phyloP scores from a whole-genome alignment of 2,888 invertebrate genomes.

The Drosophila niveifrons region DNA sequence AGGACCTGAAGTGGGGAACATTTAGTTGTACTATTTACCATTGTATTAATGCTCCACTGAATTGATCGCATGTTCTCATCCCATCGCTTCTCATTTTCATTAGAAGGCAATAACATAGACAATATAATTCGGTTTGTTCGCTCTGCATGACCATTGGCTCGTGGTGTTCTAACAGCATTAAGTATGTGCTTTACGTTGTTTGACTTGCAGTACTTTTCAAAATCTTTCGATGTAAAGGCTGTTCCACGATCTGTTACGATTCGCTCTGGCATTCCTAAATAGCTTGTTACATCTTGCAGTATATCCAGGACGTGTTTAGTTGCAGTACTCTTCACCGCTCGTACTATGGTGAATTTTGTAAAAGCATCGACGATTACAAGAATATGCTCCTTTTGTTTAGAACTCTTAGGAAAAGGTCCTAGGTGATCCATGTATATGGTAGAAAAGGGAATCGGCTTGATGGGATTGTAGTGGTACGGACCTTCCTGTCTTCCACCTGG shows the following conservation, averaged over 20 bases:
- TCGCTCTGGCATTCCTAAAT: not conserved
- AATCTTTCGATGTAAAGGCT: slow-evolving; percentile 2
- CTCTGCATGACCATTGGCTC: not conserved
- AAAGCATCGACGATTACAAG: slow-evolving; percentile 8
- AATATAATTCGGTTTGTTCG: slow-evolving; percentile 5
- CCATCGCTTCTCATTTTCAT: slow-evolving; percentile 7
- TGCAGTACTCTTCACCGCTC: not conserved
- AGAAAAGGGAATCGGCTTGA: slow-evolving; percentile 9
- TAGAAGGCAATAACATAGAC: slow-evolving; percentile 8
- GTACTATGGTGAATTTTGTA: not conserved
- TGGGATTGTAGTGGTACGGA: slow-evolving; percentile 12
- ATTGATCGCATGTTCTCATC: slow-evolving; percentile 5
- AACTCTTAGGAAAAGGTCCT: slow-evolving; percentile 13
- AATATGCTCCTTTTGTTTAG: slow-evolving; percentile 8
- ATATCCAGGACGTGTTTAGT: not conserved
- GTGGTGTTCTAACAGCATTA: slow-evolving; percentile 4
- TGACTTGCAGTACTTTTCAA: not conserved
- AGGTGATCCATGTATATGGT: slow-evolving; percentile 17
- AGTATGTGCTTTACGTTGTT: slow-evolving; percentile 1
- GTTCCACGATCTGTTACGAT: slow-evolving; percentile 4
- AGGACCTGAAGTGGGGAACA: slow-evolving; percentile 10
- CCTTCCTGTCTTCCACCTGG: slow-evolving; percentile 13
- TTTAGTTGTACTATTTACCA: slow-evolving; percentile 2
- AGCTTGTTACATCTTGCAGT: not conserved
- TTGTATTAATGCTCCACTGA: slow-evolving; percentile 16